A percentile compares a stretch with the other conserved stretches of the same genome.
Evolutionary conservation across 2,113 vertebrate genomes (phyloP).

Genomic region (Hypomesus transpacificus): DNA sequence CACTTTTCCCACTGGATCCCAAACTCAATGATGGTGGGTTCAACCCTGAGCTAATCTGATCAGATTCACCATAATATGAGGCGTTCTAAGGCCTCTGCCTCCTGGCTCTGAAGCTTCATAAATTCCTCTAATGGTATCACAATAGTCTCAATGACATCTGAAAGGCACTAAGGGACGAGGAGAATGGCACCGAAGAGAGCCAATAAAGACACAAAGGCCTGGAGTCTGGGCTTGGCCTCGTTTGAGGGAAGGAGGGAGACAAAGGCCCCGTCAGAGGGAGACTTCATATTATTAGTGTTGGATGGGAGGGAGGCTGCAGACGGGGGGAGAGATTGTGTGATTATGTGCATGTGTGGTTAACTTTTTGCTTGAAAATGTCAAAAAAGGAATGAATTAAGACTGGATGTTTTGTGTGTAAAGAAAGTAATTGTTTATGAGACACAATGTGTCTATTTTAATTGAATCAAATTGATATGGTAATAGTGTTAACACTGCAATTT

Average conservation of each 20-base stretch:
- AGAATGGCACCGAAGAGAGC: background rate
- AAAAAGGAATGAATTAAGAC: no score
- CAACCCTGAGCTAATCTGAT: slow-evolving; percentile 56
- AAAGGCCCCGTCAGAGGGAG: slow-evolving; percentile 36
- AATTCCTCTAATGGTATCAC: slow-evolving; percentile 43
- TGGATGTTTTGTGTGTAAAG: no score
- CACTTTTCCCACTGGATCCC: slow-evolving; percentile 32
- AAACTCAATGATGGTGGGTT: slow-evolving; percentile 41
- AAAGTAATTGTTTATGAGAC: no score
- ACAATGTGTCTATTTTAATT: no score
- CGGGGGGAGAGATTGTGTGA: slow-evolving; percentile 15
- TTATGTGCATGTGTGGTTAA: no score
- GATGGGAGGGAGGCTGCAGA: slow-evolving; percentile 14
- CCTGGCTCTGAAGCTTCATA: slow-evolving; percentile 9
- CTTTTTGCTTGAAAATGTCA: no score
- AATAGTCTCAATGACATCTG: slow-evolving; percentile 36
- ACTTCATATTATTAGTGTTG: slow-evolving; percentile 39
- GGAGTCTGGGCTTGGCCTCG: slow-evolving; percentile 47
- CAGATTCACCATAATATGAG: slow-evolving; percentile 52
- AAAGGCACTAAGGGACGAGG: slow-evolving; percentile 35
- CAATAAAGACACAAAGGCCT: slow-evolving; percentile 27
- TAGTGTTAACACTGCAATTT: no score
- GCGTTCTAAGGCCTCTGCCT: slow-evolving; percentile 35
- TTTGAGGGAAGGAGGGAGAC: slow-evolving; percentile 44
- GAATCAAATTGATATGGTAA: no score